Base-by-base conservation (phyloP, 2,797 vertebrate species). In the Gymnoscopelus microlampas region DNA sequence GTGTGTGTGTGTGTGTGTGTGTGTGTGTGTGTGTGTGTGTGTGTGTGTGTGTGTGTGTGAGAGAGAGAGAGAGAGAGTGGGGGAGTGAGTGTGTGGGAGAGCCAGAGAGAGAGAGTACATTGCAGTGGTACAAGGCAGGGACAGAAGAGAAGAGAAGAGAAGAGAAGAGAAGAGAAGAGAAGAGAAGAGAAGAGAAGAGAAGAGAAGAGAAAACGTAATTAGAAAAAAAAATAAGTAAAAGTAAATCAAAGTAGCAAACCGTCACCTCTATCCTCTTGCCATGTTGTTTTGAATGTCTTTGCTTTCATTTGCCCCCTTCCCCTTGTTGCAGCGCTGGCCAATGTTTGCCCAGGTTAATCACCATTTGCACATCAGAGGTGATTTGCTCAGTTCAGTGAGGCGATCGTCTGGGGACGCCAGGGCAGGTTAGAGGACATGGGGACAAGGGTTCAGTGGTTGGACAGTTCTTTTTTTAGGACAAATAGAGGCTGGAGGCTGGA, bases 321-420 rank as follows among this genome's bases (percentile, higher is more conserved):
- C 32, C 32, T 35, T 35, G 32, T 35, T 35, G 32, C 32, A 5
- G 32, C 32, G 32, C 32, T 4, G 32, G 32, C 32, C 32, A 35
- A 4, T 35, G 32, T 35, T 35, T 35, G 32, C 32, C 32, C 24
- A 50, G 76, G 81, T 74, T 82, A 81, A 86, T 78, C 83, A 35
- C 88, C 57, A 85, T 86, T 88, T 87, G 79, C 83, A 89, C 88
- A 85, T 85, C 84, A 86, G 82, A 87, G 84, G 82, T 81, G 87
- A 88, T 87, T 88, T 83, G 85, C 75, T 76, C 80, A 87, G 88
- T 86, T 87, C 83, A 86, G 81, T 86, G 85, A 84, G 69, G 67
- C 79, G 81, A 89, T 87, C 87, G 84, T 69, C 32, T 1, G 32
- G 32, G 32, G 32, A 35, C 32, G 32, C 32, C 32, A 0, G 32